Conservation (phyloP, 2,797 vertebrate species). For the Crypturellus tataupa region DNA sequence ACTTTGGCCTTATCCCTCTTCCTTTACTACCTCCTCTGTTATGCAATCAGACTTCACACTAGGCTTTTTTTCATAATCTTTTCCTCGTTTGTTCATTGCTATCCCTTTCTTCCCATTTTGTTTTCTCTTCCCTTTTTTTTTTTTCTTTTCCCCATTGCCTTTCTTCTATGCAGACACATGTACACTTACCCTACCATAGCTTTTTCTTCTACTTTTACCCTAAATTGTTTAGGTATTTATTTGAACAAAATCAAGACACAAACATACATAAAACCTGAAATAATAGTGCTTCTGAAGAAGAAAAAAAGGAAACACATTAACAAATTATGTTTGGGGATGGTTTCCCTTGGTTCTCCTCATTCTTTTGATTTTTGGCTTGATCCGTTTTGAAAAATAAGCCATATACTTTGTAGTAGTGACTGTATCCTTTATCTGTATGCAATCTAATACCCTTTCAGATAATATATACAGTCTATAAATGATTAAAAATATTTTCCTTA, state of each 20-base stretch:
- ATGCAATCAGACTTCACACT: background rate
- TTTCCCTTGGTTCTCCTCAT: constrained; percentile 8
- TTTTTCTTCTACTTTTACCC: background rate
- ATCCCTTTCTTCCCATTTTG: background rate
- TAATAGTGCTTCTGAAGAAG: background rate
- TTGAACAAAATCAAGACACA: background rate
- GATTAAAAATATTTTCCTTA: constrained; percentile 15
- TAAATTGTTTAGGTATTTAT: background rate
- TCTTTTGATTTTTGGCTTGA: constrained; percentile 3
- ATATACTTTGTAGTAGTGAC: background rate
- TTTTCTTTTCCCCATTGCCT: background rate
- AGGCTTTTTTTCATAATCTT: background rate
- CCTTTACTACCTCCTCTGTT: background rate
- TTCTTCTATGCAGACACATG: background rate
- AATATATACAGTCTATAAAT: background rate
- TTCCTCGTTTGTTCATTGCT: background rate
- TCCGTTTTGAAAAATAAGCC: background rate
- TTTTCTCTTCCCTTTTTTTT: background rate
- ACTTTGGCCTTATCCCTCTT: background rate
- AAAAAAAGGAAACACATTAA: background rate
- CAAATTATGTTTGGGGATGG: background rate
- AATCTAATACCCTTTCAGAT: background rate
- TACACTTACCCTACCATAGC: background rate
- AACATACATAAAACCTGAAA: background rate
- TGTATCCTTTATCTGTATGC: background rate